Evolutionary conservation across 2,888 invertebrate species (phyloP), one percentile per base, ranked within the genome.

Genomic region (Spodoptera littoralis): DNA sequence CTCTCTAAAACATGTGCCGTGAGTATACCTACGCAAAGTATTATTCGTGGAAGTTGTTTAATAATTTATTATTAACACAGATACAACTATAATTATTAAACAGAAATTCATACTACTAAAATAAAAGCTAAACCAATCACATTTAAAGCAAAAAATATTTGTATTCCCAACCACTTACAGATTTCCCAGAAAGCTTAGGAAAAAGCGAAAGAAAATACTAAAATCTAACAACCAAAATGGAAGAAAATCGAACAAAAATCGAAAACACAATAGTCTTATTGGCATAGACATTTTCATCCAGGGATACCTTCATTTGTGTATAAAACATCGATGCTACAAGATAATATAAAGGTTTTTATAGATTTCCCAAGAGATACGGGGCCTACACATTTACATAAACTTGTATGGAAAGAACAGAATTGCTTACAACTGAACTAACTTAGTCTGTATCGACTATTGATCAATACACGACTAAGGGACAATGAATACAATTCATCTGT

Each of bases 331-430:
- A 77, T 64, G 36, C 52, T 59, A 68, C 67, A 70, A 75, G 64
- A 66, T 60, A 66, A 70, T 70, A 66, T 73, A 70, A 63, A 75
- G 65, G 62, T 60, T 72, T 80, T 80, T 73, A 71, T 65, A 76
- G 68, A 78, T 78, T 78, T 78, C 78, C 78, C 78, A 12, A 5
- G 78, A 78, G 78, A 70, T 78, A 68, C 56, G 6, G 8, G 27
- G 64, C 65, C 65, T 65, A 65, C 51, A 48, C 30, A 73, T 78
- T 74, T 78, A 63, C 80, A 75, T 78, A 78, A 70, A 63, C 30
- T 70, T 65, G 56, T 73, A 53, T 59, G 63, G 47, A 63, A 63
- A 49, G 66, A 65, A 66, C 54, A 59, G 59, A 50, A 61, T 65
- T 67, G 60, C 48, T 55, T 65, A 59, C 42, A 22, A 47, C 43